A percentile compares a stretch with the other conserved stretches of the same genome.
phyloP scores from a whole-genome alignment of 2,113 vertebrate species.

The Pogona vitticeps region DNA sequence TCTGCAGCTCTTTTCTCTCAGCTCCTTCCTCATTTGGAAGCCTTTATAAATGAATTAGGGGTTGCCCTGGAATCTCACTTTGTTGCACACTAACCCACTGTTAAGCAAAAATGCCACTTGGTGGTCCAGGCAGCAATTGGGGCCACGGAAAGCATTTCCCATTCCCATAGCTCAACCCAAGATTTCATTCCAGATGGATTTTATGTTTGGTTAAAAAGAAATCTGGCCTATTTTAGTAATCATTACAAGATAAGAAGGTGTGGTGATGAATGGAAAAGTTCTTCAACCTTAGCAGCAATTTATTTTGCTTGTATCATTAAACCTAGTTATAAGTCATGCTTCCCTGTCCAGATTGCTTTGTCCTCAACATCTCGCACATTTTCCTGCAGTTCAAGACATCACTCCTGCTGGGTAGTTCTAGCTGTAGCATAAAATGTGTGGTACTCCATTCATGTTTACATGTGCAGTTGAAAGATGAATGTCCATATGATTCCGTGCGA shows the following conservation, averaged over 20 bases:
- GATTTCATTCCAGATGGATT: neutral
- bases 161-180: neutral
- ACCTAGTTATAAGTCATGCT: no score
- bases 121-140: neutral
- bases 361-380: neutral
- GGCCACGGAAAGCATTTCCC: neutral
- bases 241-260: neutral
- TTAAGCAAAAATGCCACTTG: neutral
- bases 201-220: neutral
- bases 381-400: no score
- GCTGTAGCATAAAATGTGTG: neutral
- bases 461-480: neutral
- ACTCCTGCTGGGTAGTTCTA: neutral
- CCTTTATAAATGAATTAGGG: neutral
- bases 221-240: neutral
- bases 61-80: neutral
- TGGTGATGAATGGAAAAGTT: neutral
- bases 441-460: neutral
- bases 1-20: neutral
- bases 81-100: neutral
- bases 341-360: neutral
- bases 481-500: neutral
- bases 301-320: neutral
- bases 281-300: neutral
- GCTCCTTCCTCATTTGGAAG: neutral